Percentiles rank a stretch among this genome's conserved stretches.
These are phyloP conservation scores for Liparis tanakae DNA, from an alignment of 2,797 vertebrate species.

Conservation along the genomic window DNA sequence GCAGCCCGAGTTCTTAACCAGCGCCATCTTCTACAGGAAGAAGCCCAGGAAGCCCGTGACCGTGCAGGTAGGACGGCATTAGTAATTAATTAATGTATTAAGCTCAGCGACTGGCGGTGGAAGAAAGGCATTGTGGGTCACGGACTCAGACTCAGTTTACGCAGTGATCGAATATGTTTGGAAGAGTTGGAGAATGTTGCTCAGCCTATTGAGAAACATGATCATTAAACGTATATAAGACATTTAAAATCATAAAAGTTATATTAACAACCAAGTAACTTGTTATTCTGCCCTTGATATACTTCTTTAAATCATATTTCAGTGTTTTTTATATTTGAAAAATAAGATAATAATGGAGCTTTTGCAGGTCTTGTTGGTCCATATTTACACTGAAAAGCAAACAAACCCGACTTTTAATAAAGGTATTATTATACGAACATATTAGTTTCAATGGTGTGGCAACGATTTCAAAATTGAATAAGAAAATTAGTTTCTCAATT, in stretches of 20 bases:
- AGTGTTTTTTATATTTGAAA: neutral
- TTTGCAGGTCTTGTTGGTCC: neutral
- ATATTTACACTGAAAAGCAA: neutral
- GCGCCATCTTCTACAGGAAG: constrained; percentile 91
- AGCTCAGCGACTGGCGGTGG: neutral
- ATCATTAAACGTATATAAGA: neutral
- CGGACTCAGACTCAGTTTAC: neutral
- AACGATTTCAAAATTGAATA: neutral
- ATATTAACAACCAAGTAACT: neutral
- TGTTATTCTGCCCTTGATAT: neutral
- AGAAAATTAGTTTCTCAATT: neutral
- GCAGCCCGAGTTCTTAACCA: constrained; percentile 83
- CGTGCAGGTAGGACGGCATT: constrained; percentile 86
- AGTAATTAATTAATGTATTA: neutral
- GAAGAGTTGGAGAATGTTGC: neutral
- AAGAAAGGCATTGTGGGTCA: neutral
- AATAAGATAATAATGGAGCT: neutral
- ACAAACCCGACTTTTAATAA: neutral
- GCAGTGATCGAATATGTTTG: neutral
- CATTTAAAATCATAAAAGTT: neutral
- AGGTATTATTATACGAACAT: neutral
- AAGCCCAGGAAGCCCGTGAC: constrained; percentile 85
- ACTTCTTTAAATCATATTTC: neutral
- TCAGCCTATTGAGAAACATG: neutral
- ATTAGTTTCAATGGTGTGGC: neutral